Percentiles rank a stretch among this genome's conserved stretches.
phyloP scores from a whole-genome alignment of 2,797 vertebrate genomes.

The Xenentodon cancila region DNA sequence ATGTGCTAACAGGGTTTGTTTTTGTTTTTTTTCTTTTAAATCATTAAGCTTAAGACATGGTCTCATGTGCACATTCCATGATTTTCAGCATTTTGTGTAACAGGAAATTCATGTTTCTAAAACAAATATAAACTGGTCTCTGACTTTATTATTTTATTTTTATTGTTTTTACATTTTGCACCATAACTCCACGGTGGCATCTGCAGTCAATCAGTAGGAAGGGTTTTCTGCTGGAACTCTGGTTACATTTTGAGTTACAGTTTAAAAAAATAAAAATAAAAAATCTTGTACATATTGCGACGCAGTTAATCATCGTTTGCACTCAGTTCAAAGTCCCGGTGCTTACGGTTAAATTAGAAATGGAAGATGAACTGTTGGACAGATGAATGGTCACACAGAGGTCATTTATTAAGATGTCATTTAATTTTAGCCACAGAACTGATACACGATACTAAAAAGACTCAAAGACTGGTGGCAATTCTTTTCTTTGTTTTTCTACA shows the following conservation, averaged over 20 bases:
- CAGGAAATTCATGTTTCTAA: not conserved
- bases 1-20: conserved; percentile 10
- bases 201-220: conserved; percentile 33
- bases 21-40: conserved; percentile 3
- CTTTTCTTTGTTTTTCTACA: not conserved
- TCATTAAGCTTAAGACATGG: conserved; percentile 8
- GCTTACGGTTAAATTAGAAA: conserved; percentile 25
- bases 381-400: too few relatives aligned
- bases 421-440: too few relatives aligned
- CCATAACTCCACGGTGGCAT: conserved; percentile 13
- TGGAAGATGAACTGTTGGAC: conserved; percentile 21
- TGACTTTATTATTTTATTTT: too few relatives aligned
- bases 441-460: too few relatives aligned
- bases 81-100: conserved; percentile 1
- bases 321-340: conserved; percentile 62
- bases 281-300: conserved; percentile 2
- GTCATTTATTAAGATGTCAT: too few relatives aligned
- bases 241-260: conserved; percentile 38
- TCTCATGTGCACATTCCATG: not conserved
- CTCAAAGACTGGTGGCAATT: conserved; percentile 3
- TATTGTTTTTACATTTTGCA: not conserved
- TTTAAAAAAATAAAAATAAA: not conserved
- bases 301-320: conserved; percentile 66
- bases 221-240: conserved; percentile 19
- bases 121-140: conserved; percentile 15